A percentile compares a stretch with the other conserved stretches of the same genome.
Conservation (phyloP, 2,888 invertebrate genomes). For the Lissonota sp. region DNA sequence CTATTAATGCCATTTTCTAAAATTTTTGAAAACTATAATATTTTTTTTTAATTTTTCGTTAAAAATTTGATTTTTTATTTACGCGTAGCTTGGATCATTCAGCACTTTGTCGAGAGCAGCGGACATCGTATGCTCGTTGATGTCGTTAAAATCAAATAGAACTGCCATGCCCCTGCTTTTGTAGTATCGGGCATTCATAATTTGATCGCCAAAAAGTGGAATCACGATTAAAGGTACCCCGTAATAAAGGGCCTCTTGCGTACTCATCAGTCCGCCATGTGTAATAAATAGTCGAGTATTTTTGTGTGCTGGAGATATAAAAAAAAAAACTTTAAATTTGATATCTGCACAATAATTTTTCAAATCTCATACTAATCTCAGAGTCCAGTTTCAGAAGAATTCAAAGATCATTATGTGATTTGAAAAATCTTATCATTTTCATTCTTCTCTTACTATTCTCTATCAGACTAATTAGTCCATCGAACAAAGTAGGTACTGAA, state of each 20-base stretch:
- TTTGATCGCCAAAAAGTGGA: conserved; percentile 76
- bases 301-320: conserved; percentile 72
- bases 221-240: conserved; percentile 75
- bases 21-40: too few relatives aligned
- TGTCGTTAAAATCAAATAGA: conserved; percentile 55
- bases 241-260: conserved; percentile 72
- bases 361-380: too few relatives aligned
- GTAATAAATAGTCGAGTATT: conserved; percentile 74
- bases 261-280: conserved; percentile 75
- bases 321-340: too few relatives aligned
- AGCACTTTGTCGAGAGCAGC: conserved; percentile 80
- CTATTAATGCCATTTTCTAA: too few relatives aligned
- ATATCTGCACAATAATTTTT: too few relatives aligned
- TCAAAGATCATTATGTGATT: too few relatives aligned
- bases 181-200: conserved; percentile 71
- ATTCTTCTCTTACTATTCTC: too few relatives aligned
- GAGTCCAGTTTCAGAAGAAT: too few relatives aligned
- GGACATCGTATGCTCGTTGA: conserved; percentile 80
- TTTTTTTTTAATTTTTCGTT: too few relatives aligned
- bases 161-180: conserved; percentile 70
- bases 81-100: conserved; percentile 80
- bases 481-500: too few relatives aligned
- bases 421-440: too few relatives aligned
- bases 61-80: too few relatives aligned
- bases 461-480: not conserved